Base-by-base conservation (phyloP, 2,888 invertebrate species). In the Malthinus seriepunctatus region DNA sequence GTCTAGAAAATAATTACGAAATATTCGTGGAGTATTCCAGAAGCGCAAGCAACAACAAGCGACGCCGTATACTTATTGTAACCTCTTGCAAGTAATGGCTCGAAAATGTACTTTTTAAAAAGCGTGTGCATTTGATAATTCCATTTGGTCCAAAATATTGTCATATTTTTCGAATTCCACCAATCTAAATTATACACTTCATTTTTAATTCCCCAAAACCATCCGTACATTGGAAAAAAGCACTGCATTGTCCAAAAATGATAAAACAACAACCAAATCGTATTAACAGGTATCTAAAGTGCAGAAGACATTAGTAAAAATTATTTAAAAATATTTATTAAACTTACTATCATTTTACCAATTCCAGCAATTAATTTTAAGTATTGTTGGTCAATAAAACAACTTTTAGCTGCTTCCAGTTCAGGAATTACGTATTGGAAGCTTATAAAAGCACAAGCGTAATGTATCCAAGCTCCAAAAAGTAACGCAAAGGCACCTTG, bases 101-200 rank as follows among this genome's bases (percentile, higher is more conserved):
- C 4, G 15, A 32, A 46, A 1, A 46, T 1, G 7, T 12, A 32
- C 9, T 11, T 1, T 32, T 46, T 32, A 3, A 46, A 32, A 2
- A 5, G 7, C 8, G 10, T 2, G n/a, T 46, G 46, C 2, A 10
- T 32, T 8, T 32, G 31, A 11, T 10, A 8, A 32, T 46, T 46
- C 46, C 46, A 46, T 46, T 46, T 46, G n/a, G n/a, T 8, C 46
- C 46, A 46, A 46, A 32, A 46, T 8, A 46, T 12, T 10, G 46
- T 32, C 10, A 12, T 46, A 9, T 46, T 46, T 46, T 46, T 31
- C 2, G 46, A 9, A 8, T 46, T 46, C 46, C 46, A 46, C 46
- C 46, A 46, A 46, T 46, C 46, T 23, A 15, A 5, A 15, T 7
- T 15, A 42, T 42, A 15, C 5, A 42, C 3, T 3, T 14, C 14